Base-by-base conservation (phyloP, 2,797 vertebrate genomes). In the Tamandua tetradactyla region DNA sequence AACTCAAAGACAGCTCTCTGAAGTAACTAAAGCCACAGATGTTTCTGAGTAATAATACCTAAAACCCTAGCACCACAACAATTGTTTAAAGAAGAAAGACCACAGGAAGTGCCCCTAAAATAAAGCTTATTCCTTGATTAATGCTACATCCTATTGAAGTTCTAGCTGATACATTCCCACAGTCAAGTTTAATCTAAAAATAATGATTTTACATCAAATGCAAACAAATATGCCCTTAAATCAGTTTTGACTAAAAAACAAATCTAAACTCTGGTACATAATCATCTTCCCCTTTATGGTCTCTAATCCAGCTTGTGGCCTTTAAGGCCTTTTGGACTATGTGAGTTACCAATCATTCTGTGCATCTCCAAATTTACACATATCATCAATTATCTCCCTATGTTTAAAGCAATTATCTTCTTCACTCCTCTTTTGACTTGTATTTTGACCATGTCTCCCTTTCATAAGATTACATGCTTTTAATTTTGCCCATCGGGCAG, bases 1-100 rank as follows among this genome's bases (percentile, higher is more conserved):
- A 92, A 82, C 27, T 59, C 71, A 66, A 61, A n/a, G 22, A 90
- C 2, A 64, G 57, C 17, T 52, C 62, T 90, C 10, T 59, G 35
- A 95, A 78, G 37, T 76, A 96, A 82, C 17, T 66, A 78, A 84
- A 83, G 59, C 13, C 86, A 93, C 90, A 92, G n/a, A 88, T 88
- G 32, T 42, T 92, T 64, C 37, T 47, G 69, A 72, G 37, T 42
- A 32, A 84, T 40, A 93, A 87, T 55, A 87, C 10, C 44, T 87
- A 88, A 89, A 86, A 81, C 12, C 37, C 8, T 90, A 78, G 57
- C 11, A 95, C 57, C 40, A 55, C 30, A 78, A 75, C 57, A 88
- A 55, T 44, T 81, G 44, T 62, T 91, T 57, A 89, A 85, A 37
- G 37, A 80, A 92, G 87, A 87, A 90, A n/a, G 27, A 90, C 11